Evolutionary conservation across 1,140 invertebrate genomes (phyloP).

Genomic region (Spodoptera litura): DNA sequence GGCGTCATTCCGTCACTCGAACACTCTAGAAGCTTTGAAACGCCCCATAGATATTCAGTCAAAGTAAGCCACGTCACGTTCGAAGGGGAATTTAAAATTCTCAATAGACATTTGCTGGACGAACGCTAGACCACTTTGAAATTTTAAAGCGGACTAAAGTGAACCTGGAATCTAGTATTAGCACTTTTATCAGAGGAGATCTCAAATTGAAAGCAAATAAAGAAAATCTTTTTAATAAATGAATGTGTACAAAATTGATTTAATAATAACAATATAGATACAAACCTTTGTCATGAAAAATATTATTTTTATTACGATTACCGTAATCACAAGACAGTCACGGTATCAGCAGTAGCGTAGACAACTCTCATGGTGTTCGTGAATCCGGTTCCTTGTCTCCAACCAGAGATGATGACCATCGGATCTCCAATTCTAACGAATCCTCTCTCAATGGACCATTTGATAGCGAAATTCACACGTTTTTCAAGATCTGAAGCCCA

Average conservation of each 20-base stretch:
- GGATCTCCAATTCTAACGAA: conserved; percentile 90
- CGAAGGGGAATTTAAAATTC: conserved; percentile 50
- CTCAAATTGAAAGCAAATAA: background rate
- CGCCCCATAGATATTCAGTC: conserved; percentile 52
- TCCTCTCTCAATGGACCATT: conserved; percentile 88
- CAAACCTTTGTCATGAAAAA: background rate
- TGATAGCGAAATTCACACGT: conserved; percentile 89
- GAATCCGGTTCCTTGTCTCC: conserved; percentile 90
- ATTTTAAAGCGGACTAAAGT: conserved; percentile 31
- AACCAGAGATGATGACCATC: conserved; percentile 91
- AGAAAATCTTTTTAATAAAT: background rate
- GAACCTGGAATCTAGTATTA: conserved; percentile 7
- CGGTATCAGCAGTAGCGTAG: conserved; percentile 79
- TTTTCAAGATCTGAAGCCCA: conserved; percentile 89
- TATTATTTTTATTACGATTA: background rate
- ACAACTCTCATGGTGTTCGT: conserved; percentile 93
- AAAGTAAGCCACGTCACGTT: conserved; percentile 41
- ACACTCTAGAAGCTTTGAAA: conserved; percentile 57
- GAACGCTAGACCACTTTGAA: conserved; percentile 33
- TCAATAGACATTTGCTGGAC: conserved; percentile 33
- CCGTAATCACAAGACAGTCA: background rate
- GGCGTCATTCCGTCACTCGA: conserved; percentile 63
- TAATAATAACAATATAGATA: no score
- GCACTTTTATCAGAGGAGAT: conserved; percentile 8
- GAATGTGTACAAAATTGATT: conserved; percentile 9